These are phyloP conservation scores for Drosophila micromelanica DNA, from an alignment of 1,140 invertebrate species.

Conservation along the genomic window DNA sequence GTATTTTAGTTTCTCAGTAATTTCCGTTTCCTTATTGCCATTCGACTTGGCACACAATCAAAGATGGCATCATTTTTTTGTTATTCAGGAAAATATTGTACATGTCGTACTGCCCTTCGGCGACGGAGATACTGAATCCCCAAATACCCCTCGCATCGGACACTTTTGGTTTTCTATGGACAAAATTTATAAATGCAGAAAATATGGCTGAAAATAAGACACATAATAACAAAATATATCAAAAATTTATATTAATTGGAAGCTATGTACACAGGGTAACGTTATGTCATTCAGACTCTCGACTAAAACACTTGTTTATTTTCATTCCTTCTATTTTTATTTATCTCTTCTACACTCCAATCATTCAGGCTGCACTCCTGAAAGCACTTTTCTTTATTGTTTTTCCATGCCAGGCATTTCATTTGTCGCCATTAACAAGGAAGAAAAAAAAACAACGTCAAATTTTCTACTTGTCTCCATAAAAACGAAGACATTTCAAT, in stretches of 20 bases:
- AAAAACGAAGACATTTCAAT: constrained; percentile 28
- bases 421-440: constrained; percentile 18
- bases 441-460: constrained; percentile 4
- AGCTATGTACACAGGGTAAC: neutral
- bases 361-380: constrained; percentile 31
- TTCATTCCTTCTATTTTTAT: neutral
- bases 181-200: no score
- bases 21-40: constrained; percentile 63
- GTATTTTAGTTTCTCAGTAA: constrained; percentile 34
- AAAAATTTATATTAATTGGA: no score
- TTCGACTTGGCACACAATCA: constrained; percentile 43
- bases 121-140: constrained; percentile 30
- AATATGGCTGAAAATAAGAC: no score
- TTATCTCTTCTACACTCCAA: constrained; percentile 14
- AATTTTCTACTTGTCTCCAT: constrained; percentile 19
- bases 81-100: neutral
- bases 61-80: constrained; percentile 18
- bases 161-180: no score
- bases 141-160: neutral
- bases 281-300: neutral
- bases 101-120: constrained; percentile 15
- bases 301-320: neutral
- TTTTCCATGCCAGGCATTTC: constrained; percentile 51
- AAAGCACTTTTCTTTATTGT: constrained; percentile 72
- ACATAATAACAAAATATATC: no score